A percentile compares a stretch with the other conserved stretches of the same genome.
These are phyloP conservation scores for Aspidapion aeneum DNA, from an alignment of 2,888 invertebrate species.

Conservation along the genomic window DNA sequence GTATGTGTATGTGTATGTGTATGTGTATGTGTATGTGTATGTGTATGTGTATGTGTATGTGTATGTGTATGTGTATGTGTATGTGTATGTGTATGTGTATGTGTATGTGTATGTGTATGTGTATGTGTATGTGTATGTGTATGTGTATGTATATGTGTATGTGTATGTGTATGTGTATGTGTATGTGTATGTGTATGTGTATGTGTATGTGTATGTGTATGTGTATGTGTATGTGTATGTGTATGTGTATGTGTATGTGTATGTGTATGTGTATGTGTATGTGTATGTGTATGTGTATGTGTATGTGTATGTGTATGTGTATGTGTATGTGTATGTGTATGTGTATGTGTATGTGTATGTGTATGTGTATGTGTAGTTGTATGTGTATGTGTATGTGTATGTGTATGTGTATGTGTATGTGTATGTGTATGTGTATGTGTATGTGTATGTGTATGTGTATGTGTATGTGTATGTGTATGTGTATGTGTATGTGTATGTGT, in stretches of 20 bases:
- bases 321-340: conserved; percentile 5
- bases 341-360: conserved; percentile 6
- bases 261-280: conserved; percentile 13
- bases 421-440: no score
- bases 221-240: conserved; percentile 14
- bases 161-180: conserved; percentile 12
- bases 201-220: conserved; percentile 13
- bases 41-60: conserved; percentile 5
- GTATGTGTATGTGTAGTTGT: conserved; percentile 1
- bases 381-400: no score
- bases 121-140: conserved; percentile 13
- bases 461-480: no score
- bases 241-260: conserved; percentile 12
- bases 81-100: conserved; percentile 5
- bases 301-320: conserved; percentile 10
- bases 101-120: conserved; percentile 13
- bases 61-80: conserved; percentile 1
- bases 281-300: conserved; percentile 14
- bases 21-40: conserved; percentile 4
- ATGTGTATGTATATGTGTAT: conserved; percentile 12
- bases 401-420: no score
- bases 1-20: conserved; percentile 2
- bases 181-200: conserved; percentile 13
- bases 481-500: no score
- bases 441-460: no score